Percentiles rank a stretch among this genome's conserved stretches.
These are phyloP conservation scores for Marisa cornuarietis DNA, from an alignment of 1,140 invertebrate species.

Conservation along the genomic window DNA sequence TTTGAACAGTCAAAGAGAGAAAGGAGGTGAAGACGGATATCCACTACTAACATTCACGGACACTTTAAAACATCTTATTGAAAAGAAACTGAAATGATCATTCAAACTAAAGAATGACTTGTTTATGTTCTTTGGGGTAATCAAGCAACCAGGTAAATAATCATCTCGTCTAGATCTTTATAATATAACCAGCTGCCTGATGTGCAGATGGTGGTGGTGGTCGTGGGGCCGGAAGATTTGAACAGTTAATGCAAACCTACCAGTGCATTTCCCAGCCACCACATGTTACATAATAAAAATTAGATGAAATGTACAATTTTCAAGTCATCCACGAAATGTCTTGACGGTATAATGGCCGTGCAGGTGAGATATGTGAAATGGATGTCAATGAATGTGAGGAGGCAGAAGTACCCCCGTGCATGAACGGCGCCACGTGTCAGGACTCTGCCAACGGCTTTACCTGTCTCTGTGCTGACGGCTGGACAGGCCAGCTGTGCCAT, in stretches of 20 bases:
- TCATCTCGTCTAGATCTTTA: too few relatives aligned
- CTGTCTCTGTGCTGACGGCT: conserved; percentile 53
- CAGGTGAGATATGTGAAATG: conserved; percentile 84
- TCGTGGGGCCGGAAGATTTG: background rate
- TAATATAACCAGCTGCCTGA: too few relatives aligned
- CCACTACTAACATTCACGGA: too few relatives aligned
- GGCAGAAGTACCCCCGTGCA: conserved; percentile 68
- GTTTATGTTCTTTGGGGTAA: too few relatives aligned
- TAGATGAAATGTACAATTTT: background rate
- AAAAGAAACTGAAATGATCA: too few relatives aligned
- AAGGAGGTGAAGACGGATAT: too few relatives aligned
- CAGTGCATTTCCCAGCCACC: background rate
- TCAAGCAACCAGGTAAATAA: too few relatives aligned
- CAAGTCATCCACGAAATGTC: too few relatives aligned
- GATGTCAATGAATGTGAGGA: conserved; percentile 48
- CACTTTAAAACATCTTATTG: too few relatives aligned
- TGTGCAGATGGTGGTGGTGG: background rate
- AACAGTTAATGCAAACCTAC: background rate
- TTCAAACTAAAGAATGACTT: too few relatives aligned
- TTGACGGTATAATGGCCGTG: too few relatives aligned
- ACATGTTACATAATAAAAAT: conserved; percentile 24
- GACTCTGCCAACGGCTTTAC: conserved; percentile 42
- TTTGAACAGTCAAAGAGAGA: too few relatives aligned
- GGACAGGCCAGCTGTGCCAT: conserved; percentile 41
- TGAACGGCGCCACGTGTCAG: conserved; percentile 47